Evolutionary conservation across 92 coral and sea anemone genomes (phyloP), one percentile per base, ranked within the genome.

Genomic region (Epizoanthus scotinus): DNA sequence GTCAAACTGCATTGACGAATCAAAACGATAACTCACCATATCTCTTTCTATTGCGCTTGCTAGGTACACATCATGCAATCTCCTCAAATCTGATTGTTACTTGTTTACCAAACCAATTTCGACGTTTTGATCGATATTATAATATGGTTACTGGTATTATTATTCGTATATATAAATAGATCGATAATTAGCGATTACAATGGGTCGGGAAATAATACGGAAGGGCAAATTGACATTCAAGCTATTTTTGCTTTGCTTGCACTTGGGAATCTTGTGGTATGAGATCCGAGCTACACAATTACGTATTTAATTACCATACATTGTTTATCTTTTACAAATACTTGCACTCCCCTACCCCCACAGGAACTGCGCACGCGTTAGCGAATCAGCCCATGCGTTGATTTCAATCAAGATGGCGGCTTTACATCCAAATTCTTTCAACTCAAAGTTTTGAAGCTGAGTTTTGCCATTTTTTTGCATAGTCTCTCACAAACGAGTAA

Each of bases 241-340:
- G 28, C 47, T 29, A 28, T 38, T 64, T 29, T 34, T 64, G 70
- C 70, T 64, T 38, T 58, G 63, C 24, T n/a, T n/a, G n/a, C n/a
- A n/a, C 21, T 58, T 15, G 24, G 4, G 75, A 53, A 6, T n/a
- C n/a, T 47, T 71, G 77, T 59, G 54, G 47, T 53, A 55, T 53
- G 52, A 47, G 15, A 47, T 54, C 52, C 79, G 6, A 31, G 12
- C 42, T 18, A 0, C 18, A 25, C 22, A n/a, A 9, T 55, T 25
- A 13, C 28, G 68, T 49, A 26, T 28, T 54, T 29, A 47, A 47
- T 54, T 18, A 19, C 22, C 40, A 72, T 36, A 7, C 17, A 26
- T 8, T 54, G 27, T 27, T 54, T 24, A 54, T 52, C 78, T 73
- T 55, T 73, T 24, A 25, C 22, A 0, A 9, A 22, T 26, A 49